Conservation (phyloP, 2,797 vertebrate genomes). For the Sebastes kiyomatsui region DNA sequence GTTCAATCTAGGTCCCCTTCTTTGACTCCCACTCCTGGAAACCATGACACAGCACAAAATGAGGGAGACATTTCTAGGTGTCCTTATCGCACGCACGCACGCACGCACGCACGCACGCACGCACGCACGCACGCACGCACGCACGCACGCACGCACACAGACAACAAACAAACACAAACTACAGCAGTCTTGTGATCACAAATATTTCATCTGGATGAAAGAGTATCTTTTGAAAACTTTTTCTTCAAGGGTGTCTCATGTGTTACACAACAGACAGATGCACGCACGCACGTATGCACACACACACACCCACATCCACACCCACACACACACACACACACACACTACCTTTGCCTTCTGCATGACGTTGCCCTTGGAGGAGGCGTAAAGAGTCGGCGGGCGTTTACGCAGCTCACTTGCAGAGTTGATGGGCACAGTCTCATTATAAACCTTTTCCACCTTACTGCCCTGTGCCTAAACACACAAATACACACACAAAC, state of each 20-base stretch:
- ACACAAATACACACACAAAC: slow-evolving; percentile 6
- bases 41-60: slow-evolving; percentile 39
- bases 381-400: slow-evolving; percentile 86
- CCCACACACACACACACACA: not conserved
- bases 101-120: not conserved
- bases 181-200: not conserved
- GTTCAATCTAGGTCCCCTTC: slow-evolving; percentile 84
- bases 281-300: not conserved
- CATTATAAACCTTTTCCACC: slow-evolving; percentile 77
- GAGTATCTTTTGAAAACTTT: not conserved
- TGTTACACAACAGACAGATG: not conserved
- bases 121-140: not conserved
- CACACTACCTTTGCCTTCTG: slow-evolving; percentile 92
- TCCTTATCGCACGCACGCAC: not conserved
- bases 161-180: not conserved
- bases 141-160: not conserved
- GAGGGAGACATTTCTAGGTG: slow-evolving; percentile 9
- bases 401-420: slow-evolving; percentile 91
- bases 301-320: not conserved
- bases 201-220: not conserved
- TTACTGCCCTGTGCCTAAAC: slow-evolving; percentile 68
- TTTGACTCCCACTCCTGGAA: slow-evolving; percentile 98
- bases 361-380: slow-evolving; percentile 92
- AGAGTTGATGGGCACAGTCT: slow-evolving; percentile 89
- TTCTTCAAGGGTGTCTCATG: not conserved